A percentile compares a stretch with the other conserved stretches of the same genome.
phyloP scores from a whole-genome alignment of 2,888 invertebrate species.

The Drosophila yooni region DNA sequence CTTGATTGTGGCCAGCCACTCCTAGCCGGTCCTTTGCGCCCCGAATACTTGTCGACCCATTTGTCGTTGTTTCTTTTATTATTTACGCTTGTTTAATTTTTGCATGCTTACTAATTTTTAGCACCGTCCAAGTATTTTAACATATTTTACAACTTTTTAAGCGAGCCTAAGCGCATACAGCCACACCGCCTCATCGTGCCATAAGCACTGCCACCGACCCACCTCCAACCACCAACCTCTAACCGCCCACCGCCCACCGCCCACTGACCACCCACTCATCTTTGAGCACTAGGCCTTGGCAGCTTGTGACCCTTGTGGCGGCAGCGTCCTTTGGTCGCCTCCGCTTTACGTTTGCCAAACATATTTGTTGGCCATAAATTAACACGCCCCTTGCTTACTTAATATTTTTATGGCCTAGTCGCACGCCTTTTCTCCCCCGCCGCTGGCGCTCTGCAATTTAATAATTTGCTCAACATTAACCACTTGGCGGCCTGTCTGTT shows the following conservation, averaged over 20 bases:
- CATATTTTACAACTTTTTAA: constrained; percentile 71
- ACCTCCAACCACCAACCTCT: no score
- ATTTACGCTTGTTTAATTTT: constrained; percentile 64
- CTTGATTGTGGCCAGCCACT: background rate
- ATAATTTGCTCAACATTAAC: constrained; percentile 72
- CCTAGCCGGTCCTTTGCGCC: background rate
- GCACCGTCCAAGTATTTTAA: constrained; percentile 59
- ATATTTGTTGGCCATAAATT: constrained; percentile 71
- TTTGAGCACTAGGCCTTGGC: constrained; percentile 10
- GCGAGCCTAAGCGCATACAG: constrained; percentile 24
- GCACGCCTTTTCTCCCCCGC: constrained; percentile 8
- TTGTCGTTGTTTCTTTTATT: constrained; percentile 56
- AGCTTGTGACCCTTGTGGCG: constrained; percentile 3
- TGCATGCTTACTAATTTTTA: constrained; percentile 47
- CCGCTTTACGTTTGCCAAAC: constrained; percentile 58
- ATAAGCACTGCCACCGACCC: background rate
- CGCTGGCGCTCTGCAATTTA: constrained; percentile 46
- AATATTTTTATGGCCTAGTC: constrained; percentile 63
- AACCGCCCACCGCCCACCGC: background rate
- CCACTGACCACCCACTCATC: background rate
- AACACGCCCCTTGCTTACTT: constrained; percentile 66
- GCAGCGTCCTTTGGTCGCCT: constrained; percentile 2
- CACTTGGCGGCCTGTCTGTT: constrained; percentile 57
- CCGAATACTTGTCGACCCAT: constrained; percentile 26
- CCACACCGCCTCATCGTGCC: background rate